phyloP scores from a whole-genome alignment of 2,888 invertebrate genomes.

The Drosophila nigricruria region DNA sequence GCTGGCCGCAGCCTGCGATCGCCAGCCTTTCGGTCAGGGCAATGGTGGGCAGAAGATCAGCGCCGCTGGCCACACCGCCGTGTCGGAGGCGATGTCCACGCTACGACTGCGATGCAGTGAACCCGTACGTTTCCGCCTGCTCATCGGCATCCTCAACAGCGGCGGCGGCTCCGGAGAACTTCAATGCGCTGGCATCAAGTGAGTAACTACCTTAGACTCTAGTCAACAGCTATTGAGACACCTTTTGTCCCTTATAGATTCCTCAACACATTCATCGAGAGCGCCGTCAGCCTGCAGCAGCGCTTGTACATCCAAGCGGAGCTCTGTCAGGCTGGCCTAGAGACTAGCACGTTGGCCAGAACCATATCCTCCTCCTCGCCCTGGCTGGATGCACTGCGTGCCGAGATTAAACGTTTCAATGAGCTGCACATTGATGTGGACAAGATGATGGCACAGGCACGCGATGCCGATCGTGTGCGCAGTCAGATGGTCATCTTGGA shows the following conservation, averaged over 20 bases:
- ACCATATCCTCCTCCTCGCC: conserved; percentile 89
- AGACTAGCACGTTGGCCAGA: conserved; percentile 86
- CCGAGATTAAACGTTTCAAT: conserved; percentile 91
- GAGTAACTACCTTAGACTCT: conserved; percentile 25
- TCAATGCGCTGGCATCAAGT: conserved; percentile 91
- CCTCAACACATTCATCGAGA: conserved; percentile 92
- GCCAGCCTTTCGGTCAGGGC: conserved; percentile 83
- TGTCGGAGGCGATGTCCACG: conserved; percentile 96
- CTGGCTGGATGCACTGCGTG: conserved; percentile 88
- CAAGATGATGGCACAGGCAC: conserved; percentile 89
- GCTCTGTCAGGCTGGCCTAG: conserved; percentile 92
- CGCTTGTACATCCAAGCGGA: conserved; percentile 94
- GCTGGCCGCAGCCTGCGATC: conserved; percentile 92
- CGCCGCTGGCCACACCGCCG: conserved; percentile 92
- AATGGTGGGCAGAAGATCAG: conserved; percentile 85
- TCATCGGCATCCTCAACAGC: conserved; percentile 95
- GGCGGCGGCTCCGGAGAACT: conserved; percentile 90
- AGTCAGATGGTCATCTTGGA: conserved; percentile 90
- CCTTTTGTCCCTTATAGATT: conserved; percentile 86
- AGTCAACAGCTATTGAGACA: not conserved
- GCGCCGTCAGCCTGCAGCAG: conserved; percentile 91
- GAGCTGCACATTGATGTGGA: conserved; percentile 93
- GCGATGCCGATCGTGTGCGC: conserved; percentile 89
- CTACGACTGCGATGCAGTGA: conserved; percentile 95
- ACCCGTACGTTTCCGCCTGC: conserved; percentile 95